A percentile compares a stretch with the other conserved stretches of the same genome.
phyloP scores from a whole-genome alignment of 2,888 invertebrate genomes.

The Venusia cambrica region DNA sequence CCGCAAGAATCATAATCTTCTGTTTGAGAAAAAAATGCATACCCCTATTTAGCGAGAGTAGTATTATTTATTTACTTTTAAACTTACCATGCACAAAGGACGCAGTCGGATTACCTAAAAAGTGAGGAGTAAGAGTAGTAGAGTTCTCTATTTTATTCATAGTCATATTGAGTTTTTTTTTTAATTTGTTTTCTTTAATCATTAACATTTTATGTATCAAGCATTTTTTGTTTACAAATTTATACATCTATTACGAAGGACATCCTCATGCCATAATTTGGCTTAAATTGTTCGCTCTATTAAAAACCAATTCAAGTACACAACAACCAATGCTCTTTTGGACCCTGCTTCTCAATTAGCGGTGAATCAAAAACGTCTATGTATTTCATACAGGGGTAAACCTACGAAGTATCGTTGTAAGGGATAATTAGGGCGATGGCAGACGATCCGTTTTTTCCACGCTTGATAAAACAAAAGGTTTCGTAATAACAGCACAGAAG shows the following conservation, averaged over 20 bases:
- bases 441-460: slow-evolving; percentile 25
- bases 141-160: no score
- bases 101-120: no score
- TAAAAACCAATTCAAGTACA: not conserved
- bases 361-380: slow-evolving; percentile 12
- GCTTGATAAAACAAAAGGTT: slow-evolving; percentile 23
- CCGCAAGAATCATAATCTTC: no score
- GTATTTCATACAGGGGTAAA: slow-evolving; percentile 10
- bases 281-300: not conserved
- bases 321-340: slow-evolving; percentile 4
- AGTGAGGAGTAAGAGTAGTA: no score
- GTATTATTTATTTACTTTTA: no score
- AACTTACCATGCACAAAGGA: no score
- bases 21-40: no score
- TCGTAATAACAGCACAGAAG: slow-evolving; percentile 65
- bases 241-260: not conserved
- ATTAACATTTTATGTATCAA: no score
- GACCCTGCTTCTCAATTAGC: not conserved
- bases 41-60: no score
- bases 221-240: no score
- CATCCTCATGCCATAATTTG: slow-evolving; percentile 3
- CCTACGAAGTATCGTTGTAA: slow-evolving; percentile 10
- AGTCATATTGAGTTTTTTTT: no score
- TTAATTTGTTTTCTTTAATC: no score
- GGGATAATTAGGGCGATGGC: slow-evolving; percentile 24